phyloP scores from a whole-genome alignment of 1,140 invertebrate genomes.

The Neodiprion pinetum region DNA sequence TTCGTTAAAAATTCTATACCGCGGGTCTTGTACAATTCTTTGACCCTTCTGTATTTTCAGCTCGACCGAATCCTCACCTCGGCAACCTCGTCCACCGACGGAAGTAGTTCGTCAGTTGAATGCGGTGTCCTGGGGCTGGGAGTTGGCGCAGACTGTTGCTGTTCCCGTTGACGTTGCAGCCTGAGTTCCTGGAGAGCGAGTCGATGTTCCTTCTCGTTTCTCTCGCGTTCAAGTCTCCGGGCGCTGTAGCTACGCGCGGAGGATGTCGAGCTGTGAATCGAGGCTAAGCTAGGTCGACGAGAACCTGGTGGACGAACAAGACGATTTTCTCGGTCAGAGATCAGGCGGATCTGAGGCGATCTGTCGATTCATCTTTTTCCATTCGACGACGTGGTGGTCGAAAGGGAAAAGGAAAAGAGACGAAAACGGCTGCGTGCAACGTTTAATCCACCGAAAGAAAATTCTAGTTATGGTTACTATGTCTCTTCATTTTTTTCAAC shows the following conservation, averaged over 20 bases:
- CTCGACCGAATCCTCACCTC: constrained; percentile 49
- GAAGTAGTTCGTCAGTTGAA: constrained; percentile 79
- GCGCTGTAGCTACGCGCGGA: constrained; percentile 82
- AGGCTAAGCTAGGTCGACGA: constrained; percentile 80
- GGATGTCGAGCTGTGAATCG: constrained; percentile 79
- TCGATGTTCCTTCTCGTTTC: constrained; percentile 77
- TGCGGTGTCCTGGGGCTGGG: constrained; percentile 78
- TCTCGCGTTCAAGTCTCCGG: constrained; percentile 76
- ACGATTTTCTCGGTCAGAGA: constrained; percentile 20
- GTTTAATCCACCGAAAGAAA: too few species aligned
- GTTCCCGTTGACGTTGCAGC: constrained; percentile 64
- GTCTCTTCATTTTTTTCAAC: too few species aligned
- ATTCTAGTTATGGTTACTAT: too few species aligned
- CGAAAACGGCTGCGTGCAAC: too few species aligned
- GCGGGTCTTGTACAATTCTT: too few species aligned
- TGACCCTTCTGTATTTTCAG: too few species aligned
- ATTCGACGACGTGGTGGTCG: too few species aligned
- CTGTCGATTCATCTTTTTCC: not conserved
- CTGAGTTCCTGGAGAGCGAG: constrained; percentile 74
- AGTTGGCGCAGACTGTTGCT: constrained; percentile 65
- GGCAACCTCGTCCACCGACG: constrained; percentile 76
- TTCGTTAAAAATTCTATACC: too few species aligned
- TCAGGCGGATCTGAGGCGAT: constrained; percentile 9
- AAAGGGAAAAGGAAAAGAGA: too few species aligned
- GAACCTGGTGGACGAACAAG: constrained; percentile 67